Conservation (phyloP, 1,140 invertebrate genomes). For the Vollenhovia emeryi region DNA sequence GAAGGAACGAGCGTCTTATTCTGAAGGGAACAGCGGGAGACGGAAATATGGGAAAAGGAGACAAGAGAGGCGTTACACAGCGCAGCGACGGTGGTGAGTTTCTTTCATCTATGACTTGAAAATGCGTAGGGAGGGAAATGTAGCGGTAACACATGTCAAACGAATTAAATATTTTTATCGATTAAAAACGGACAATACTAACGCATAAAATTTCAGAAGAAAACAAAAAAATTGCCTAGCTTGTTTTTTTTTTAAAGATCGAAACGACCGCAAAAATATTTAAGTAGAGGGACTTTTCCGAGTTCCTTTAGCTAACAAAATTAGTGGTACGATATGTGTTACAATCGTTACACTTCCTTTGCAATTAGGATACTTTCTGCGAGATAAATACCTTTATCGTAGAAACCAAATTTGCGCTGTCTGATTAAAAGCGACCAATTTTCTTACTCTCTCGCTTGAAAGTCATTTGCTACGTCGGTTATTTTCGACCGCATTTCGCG, state of each 20-base stretch:
- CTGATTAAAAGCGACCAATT: background rate
- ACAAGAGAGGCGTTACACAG: constrained; percentile 82
- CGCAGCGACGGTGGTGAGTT: constrained; percentile 83
- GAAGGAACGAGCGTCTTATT: constrained; percentile 74
- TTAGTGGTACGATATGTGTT: background rate
- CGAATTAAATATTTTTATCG: background rate
- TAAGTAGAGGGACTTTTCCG: background rate
- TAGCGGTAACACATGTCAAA: background rate
- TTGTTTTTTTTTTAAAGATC: background rate
- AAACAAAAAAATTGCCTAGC: background rate
- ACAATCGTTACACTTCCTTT: background rate
- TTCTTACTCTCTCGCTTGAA: background rate
- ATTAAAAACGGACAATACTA: background rate
- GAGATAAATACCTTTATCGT: background rate
- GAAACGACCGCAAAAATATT: background rate
- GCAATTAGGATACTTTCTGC: background rate
- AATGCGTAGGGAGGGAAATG: background rate
- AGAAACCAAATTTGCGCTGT: background rate
- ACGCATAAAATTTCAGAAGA: background rate
- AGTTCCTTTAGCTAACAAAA: background rate
- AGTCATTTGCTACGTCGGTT: background rate
- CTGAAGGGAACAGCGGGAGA: constrained; percentile 70
- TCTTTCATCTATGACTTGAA: constrained; percentile 45
- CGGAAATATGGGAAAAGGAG: constrained; percentile 84
- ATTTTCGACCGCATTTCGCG: background rate